These are phyloP conservation scores for Panthera uncia DNA, from an alignment of 2,113 vertebrate genomes.

Conservation along the genomic window DNA sequence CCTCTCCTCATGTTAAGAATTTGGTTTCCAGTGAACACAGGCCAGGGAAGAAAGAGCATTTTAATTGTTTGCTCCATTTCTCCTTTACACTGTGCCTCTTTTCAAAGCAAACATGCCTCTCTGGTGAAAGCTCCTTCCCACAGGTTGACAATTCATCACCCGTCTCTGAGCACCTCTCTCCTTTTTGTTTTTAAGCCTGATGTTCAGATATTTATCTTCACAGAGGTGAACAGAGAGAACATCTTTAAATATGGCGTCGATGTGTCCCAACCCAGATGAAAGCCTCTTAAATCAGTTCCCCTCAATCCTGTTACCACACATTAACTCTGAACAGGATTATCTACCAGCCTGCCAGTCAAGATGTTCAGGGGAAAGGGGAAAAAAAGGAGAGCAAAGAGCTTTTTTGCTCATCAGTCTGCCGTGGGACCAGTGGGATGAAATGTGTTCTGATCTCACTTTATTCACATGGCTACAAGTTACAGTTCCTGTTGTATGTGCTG, in stretches of 20 bases:
- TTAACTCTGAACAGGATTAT: constrained; percentile 86
- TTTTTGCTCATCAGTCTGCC: constrained; percentile 74
- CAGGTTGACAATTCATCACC: constrained; percentile 75
- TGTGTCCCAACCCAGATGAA: constrained; percentile 81
- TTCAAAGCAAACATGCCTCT: constrained; percentile 70
- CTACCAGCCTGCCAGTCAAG: constrained; percentile 82
- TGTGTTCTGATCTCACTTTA: constrained; percentile 70
- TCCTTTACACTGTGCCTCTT: background rate
- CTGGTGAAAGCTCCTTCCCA: constrained; percentile 70
- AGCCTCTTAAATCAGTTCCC: constrained; percentile 83
- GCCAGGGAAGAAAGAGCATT: constrained; percentile 28
- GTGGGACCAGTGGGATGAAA: constrained; percentile 63
- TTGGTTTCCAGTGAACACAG: constrained; percentile 28
- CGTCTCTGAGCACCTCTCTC: constrained; percentile 53
- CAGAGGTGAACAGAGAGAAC: constrained; percentile 62
- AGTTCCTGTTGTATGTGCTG: background rate
- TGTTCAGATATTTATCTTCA: constrained; percentile 79
- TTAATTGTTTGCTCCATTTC: constrained; percentile 65
- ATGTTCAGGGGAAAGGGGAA: constrained; percentile 71
- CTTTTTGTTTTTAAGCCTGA: constrained; percentile 61
- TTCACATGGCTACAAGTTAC: constrained; percentile 29
- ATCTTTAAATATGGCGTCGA: constrained; percentile 81
- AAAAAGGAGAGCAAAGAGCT: constrained; percentile 68
- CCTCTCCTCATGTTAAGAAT: background rate
- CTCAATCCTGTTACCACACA: constrained; percentile 82